Evolutionary conservation across 2,888 invertebrate genomes (phyloP).

Genomic region (Coecobrya sp.): DNA sequence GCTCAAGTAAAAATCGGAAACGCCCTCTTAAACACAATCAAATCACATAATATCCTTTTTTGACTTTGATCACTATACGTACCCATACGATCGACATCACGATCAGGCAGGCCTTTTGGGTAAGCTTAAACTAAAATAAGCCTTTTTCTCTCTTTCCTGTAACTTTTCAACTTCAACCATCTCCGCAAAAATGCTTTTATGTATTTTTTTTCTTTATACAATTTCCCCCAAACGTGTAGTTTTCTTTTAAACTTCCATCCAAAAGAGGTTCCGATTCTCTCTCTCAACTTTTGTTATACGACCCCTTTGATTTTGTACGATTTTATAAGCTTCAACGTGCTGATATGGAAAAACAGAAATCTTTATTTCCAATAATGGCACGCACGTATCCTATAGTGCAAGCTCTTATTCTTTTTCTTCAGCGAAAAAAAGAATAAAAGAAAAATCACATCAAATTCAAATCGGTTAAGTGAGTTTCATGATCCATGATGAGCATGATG

Average conservation of each 20-base stretch:
- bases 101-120: neutral
- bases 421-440: conserved; percentile 11
- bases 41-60: conserved; percentile 5
- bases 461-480: conserved; percentile 30
- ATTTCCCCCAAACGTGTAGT: conserved; percentile 18
- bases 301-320: neutral
- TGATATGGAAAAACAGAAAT: too few relatives aligned
- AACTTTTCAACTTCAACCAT: neutral
- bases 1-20: conserved; percentile 10
- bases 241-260: neutral
- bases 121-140: neutral
- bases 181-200: neutral
- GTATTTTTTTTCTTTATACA: neutral
- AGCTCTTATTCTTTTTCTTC: too few relatives aligned
- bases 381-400: too few relatives aligned
- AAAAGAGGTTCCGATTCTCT: neutral
- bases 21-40: neutral
- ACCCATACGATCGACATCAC: neutral
- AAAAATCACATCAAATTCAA: conserved; percentile 45
- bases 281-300: neutral
- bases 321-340: neutral
- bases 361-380: too few relatives aligned
- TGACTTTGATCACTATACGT: neutral
- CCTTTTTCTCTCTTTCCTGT: neutral
- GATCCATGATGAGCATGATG: neutral